Conservation (phyloP, 2,797 vertebrate genomes). For the Sebastes melanostomus region DNA sequence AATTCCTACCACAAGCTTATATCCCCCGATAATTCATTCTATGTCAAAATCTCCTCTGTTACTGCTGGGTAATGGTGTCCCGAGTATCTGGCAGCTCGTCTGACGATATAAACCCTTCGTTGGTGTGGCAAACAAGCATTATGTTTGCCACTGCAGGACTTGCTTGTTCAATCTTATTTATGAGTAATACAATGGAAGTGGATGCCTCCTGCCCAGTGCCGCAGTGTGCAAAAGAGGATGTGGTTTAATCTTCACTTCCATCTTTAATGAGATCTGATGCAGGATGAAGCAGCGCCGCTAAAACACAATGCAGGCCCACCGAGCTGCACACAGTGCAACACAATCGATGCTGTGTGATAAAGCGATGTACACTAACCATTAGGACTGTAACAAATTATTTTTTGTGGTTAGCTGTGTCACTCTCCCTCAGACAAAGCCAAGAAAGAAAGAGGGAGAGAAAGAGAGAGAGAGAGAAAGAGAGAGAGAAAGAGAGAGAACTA, state of each 20-base stretch:
- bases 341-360: slow-evolving; percentile 56
- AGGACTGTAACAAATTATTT: slow-evolving; percentile 53
- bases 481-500: background rate
- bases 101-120: slow-evolving; percentile 48
- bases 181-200: slow-evolving; percentile 58
- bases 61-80: slow-evolving; percentile 28
- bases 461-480: background rate
- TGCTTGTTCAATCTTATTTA: slow-evolving; percentile 68
- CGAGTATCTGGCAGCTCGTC: slow-evolving; percentile 38
- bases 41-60: slow-evolving; percentile 16
- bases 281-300: slow-evolving; percentile 61
- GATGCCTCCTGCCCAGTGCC: slow-evolving; percentile 59
- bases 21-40: background rate
- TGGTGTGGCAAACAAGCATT: slow-evolving; percentile 52
- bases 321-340: slow-evolving; percentile 37
- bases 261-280: slow-evolving; percentile 80
- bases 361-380: slow-evolving; percentile 54
- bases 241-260: slow-evolving; percentile 76
- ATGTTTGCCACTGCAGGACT: slow-evolving; percentile 58
- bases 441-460: background rate
- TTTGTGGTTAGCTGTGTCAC: slow-evolving; percentile 48
- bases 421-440: slow-evolving; percentile 23
- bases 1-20: slow-evolving; percentile 5
- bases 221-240: slow-evolving; percentile 65
- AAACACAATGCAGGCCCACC: slow-evolving; percentile 51